Conservation (phyloP, 2,113 vertebrate genomes). For the Grantiella picta region DNA sequence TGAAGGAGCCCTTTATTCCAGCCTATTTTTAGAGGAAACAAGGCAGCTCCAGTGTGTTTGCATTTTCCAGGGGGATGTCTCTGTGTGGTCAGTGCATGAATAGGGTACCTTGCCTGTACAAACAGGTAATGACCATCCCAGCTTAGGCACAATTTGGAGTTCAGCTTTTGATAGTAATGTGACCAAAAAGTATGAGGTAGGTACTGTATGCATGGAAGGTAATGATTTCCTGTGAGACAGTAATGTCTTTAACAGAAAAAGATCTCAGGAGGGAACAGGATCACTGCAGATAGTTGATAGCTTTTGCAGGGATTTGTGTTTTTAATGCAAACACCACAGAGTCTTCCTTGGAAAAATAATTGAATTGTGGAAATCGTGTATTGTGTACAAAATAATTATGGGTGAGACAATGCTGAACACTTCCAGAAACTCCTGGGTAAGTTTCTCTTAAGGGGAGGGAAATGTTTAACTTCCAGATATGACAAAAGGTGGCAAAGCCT, state of each 20-base stretch:
- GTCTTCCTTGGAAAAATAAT: background rate
- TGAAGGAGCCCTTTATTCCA: slow-evolving; percentile 50
- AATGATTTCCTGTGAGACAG: slow-evolving; percentile 36
- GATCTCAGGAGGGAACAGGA: background rate
- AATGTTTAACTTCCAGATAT: background rate
- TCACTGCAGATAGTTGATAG: slow-evolving; percentile 27
- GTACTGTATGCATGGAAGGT: background rate
- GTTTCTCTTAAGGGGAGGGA: background rate
- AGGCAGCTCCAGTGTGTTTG: background rate
- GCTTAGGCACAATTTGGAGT: background rate
- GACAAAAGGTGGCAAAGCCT: background rate
- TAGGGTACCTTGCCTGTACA: background rate
- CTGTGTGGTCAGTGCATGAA: slow-evolving; percentile 22
- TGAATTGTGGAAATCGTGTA: background rate
- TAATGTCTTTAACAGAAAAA: slow-evolving; percentile 47
- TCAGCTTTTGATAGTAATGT: slow-evolving; percentile 10
- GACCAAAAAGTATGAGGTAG: slow-evolving; percentile 5
- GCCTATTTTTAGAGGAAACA: slow-evolving; percentile 50
- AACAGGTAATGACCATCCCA: background rate
- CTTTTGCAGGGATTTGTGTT: slow-evolving; percentile 34
- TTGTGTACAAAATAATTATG: background rate
- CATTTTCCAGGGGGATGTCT: slow-evolving; percentile 9
- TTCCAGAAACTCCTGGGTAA: background rate
- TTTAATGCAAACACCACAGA: background rate
- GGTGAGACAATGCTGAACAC: background rate